These are phyloP conservation scores for Plagodis dolabraria DNA, from an alignment of 2,888 invertebrate species.

Conservation along the genomic window DNA sequence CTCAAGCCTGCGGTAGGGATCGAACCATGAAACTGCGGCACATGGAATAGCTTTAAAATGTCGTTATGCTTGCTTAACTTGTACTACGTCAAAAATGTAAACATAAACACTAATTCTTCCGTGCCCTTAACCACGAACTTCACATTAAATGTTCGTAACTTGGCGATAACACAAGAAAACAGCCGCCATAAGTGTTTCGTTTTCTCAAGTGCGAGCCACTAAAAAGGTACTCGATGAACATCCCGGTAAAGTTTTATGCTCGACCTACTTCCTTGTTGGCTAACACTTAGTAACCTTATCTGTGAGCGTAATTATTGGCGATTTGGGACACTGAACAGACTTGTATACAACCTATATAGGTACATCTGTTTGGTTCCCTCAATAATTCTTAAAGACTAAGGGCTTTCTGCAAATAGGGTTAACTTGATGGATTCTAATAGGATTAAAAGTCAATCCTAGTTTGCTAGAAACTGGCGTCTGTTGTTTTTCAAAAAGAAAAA, in stretches of 20 bases:
- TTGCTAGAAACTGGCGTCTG: neutral
- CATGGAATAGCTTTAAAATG: too few species aligned
- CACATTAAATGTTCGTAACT: constrained; percentile 11
- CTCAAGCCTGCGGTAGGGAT: too few species aligned
- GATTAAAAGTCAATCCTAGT: neutral
- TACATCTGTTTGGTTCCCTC: constrained; percentile 11
- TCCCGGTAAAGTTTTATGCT: constrained; percentile 43
- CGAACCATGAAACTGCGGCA: too few species aligned
- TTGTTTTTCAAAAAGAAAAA: too few species aligned
- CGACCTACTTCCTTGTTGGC: constrained; percentile 49
- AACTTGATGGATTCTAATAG: constrained; percentile 7
- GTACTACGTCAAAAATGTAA: too few species aligned
- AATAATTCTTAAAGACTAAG: too few species aligned
- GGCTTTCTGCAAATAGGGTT: constrained; percentile 18
- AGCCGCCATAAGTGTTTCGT: constrained; percentile 33
- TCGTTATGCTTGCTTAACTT: too few species aligned
- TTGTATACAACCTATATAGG: constrained; percentile 16
- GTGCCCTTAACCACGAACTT: too few species aligned
- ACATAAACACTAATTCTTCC: too few species aligned
- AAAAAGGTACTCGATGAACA: constrained; percentile 41
- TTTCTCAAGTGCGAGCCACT: constrained; percentile 43
- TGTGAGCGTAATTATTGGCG: constrained; percentile 45
- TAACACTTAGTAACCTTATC: constrained; percentile 52
- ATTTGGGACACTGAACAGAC: constrained; percentile 31
- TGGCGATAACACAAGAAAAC: constrained; percentile 18